Percentiles rank a stretch among this genome's conserved stretches.
These are phyloP conservation scores for Meloidogyne chitwoodi DNA, from an alignment of 1,140 invertebrate genomes.

Conservation along the genomic window DNA sequence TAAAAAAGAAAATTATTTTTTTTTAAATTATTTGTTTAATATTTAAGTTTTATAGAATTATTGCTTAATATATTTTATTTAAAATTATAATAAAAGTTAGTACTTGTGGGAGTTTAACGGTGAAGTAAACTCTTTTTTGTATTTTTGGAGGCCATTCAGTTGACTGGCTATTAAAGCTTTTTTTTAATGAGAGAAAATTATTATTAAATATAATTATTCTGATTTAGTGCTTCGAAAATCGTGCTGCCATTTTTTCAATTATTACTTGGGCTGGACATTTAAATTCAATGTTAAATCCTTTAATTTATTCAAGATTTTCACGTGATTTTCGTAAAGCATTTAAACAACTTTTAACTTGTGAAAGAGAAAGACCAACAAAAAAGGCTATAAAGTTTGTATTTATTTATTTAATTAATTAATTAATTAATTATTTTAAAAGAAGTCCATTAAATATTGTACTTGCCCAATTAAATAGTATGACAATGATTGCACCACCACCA, in stretches of 20 bases:
- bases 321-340: slow-evolving; percentile 58
- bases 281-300: slow-evolving; percentile 70
- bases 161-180: too few relatives aligned
- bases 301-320: slow-evolving; percentile 56
- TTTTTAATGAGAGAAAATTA: too few relatives aligned
- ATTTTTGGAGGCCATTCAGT: too few relatives aligned
- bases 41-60: too few relatives aligned
- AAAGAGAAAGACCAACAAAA: slow-evolving; percentile 52
- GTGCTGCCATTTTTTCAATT: slow-evolving; percentile 78
- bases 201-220: slow-evolving; percentile 16
- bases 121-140: too few relatives aligned
- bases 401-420: background rate
- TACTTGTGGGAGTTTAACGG: too few relatives aligned
- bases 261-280: slow-evolving; percentile 98
- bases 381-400: slow-evolving; percentile 46
- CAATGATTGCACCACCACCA: slow-evolving; percentile 25
- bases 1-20: background rate
- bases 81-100: too few relatives aligned
- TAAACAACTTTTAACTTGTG: slow-evolving; percentile 59
- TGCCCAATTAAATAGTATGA: slow-evolving; percentile 56
- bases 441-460: slow-evolving; percentile 57
- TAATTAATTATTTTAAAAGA: slow-evolving; percentile 16
- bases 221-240: slow-evolving; percentile 59
- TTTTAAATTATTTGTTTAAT: background rate
- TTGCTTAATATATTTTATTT: too few relatives aligned